Base-by-base conservation (phyloP, 2,888 invertebrate genomes). In the Orchesella flavescens region DNA sequence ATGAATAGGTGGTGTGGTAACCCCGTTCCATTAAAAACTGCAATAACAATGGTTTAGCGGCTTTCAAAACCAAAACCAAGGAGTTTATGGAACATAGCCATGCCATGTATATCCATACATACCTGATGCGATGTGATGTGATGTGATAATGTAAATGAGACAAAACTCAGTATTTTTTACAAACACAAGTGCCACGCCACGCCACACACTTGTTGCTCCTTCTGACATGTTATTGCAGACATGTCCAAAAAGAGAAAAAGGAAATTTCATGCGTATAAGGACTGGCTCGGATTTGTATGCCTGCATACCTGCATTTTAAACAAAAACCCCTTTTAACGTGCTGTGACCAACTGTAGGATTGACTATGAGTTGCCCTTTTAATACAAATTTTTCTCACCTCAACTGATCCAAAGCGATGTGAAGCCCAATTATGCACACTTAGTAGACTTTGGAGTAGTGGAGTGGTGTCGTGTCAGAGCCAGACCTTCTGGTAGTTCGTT, bases 381-480 rank as follows among this genome's bases (percentile, higher is more conserved):
- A 4, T 4, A 34, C 34, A 34, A 34, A 34, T 34, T 34, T 34
- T 34, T 34, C 34, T 34, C 34, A 34, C 7, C 23, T 69, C 9
- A 44, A 69, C 12, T 15, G 34, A 57, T 55, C 55, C 23, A 72
- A 69, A 63, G 19, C 19, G 63, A 69, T 72, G 46, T 57, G 61
- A 61, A 73, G 73, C 12, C 73, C 73, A 73, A 73, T 73, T 61
- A 73, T 59, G 55, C 49, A 73, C 72, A 55, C 72, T 57, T 57
- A 57, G 55, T 55, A 12, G 21, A 59, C 15, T n/a, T 57, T 57
- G 15, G 24, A 71, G 44, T 21, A 68, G 7, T 69, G 69, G 44
- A 34, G 66, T 44, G 44, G 17, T n/a, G 69, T 66, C 34, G 65
- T 65, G 61, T 10, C 17, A 61, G n/a, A n/a, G n/a, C n/a, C 34